Evolutionary conservation across 2,797 vertebrate genomes (phyloP), one percentile per base, ranked within the genome.

Genomic region (Myotis myotis): DNA sequence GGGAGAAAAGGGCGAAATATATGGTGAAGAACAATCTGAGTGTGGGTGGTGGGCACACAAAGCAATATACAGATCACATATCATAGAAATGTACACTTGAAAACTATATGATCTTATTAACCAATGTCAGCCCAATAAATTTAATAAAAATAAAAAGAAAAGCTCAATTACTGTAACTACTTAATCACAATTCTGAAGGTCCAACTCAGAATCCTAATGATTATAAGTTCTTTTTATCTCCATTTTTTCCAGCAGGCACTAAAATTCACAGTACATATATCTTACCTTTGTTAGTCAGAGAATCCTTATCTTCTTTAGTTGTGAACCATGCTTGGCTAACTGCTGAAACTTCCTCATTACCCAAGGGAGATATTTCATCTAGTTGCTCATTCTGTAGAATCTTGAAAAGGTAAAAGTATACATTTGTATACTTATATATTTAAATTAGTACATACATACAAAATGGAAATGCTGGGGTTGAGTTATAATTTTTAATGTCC

Each of bases 291-390:
- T 99, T 99, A n/a, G 99, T 98, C 87, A 99, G 98, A 36, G 99
- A 99, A 98, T 99, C 99, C 97, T 99, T 99, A 98, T 99, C 99
- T 97, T 99, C 99, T 98, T 99, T 99, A 30, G 99, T 99, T 30
- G 99, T 99, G 98, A 99, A 99, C 99, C 99, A 99, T 82, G 99
- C 99, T 97, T 99, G 99, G 97, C 99, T 99, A 97, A 99, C 99
- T 17, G 99, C 99, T 8, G 99, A 99, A 83, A 99, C 99, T 75
- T 99, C 99, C 72, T 99, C 99, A 8, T 98, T 97, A 98, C 99
- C 99, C 98, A 99, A 96, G 70, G 99, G 95, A 57, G 98, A 99
- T 38, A 99, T 97, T 86, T 98, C 98, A 97, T 98, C 98, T 97
- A 98, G 93, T 89, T 99, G 98, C 9, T 99, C 99, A 87, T 99